These are phyloP conservation scores for Eciton burchellii DNA, from an alignment of 1,140 invertebrate genomes.

Conservation along the genomic window DNA sequence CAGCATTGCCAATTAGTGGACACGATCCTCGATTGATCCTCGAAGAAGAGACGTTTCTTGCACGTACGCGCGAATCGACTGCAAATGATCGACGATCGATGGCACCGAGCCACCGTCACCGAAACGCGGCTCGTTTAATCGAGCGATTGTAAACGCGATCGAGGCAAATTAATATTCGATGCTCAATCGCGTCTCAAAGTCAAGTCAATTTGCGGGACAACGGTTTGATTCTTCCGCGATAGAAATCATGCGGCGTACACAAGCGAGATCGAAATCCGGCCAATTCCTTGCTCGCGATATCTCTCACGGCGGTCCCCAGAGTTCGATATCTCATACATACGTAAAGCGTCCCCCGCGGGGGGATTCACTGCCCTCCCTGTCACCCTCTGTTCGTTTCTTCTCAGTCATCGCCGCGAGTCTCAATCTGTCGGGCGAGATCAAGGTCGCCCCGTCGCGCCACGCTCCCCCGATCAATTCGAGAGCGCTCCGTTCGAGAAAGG, in stretches of 20 bases:
- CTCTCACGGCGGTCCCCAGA: constrained; percentile 44
- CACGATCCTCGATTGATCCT: too few relatives aligned
- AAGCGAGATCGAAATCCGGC: constrained; percentile 20
- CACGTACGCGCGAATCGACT: too few relatives aligned
- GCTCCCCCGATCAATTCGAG: constrained; percentile 59
- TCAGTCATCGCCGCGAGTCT: constrained; percentile 28
- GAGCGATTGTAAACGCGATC: too few relatives aligned
- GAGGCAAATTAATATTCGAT: too few relatives aligned
- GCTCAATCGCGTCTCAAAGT: too few relatives aligned
- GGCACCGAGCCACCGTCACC: too few relatives aligned
- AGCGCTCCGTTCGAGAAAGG: constrained; percentile 18
- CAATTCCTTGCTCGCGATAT: constrained; percentile 8
- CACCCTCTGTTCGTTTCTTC: constrained; percentile 20
- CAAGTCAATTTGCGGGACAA: too few relatives aligned
- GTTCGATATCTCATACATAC: constrained; percentile 54
- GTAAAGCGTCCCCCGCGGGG: constrained; percentile 25
- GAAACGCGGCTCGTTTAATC: too few relatives aligned
- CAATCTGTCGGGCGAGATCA: constrained; percentile 57
- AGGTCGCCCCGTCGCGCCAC: constrained; percentile 37
- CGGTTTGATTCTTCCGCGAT: constrained; percentile 4
- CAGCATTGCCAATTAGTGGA: too few relatives aligned
- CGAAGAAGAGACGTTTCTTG: too few relatives aligned
- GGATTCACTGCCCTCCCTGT: neutral
- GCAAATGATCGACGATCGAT: too few relatives aligned
- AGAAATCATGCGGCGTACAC: constrained; percentile 41